Percentiles rank a stretch among this genome's conserved stretches.
Conservation (phyloP, 2,113 vertebrate genomes). For the Acanthisitta chloris region DNA sequence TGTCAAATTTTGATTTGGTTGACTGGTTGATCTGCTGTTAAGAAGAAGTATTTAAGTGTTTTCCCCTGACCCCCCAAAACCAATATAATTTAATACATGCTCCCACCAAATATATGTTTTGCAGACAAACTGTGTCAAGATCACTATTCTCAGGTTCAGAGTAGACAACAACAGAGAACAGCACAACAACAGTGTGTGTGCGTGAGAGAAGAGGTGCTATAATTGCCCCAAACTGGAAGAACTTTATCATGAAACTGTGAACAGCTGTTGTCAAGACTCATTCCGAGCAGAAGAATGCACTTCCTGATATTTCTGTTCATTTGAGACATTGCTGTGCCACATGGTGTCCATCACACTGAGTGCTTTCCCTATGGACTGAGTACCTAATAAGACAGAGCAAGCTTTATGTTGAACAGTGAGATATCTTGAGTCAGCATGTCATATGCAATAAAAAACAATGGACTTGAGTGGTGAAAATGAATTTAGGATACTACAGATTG, state of each 20-base stretch:
- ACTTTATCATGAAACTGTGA: constrained; percentile 8
- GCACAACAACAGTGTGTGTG: background rate
- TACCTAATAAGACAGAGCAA: constrained; percentile 4
- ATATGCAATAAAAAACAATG: background rate
- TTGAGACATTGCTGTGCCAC: constrained; percentile 36
- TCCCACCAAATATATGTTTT: background rate
- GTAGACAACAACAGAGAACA: background rate
- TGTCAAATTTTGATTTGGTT: background rate
- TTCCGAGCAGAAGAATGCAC: constrained; percentile 40
- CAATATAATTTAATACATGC: background rate
- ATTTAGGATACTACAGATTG: background rate
- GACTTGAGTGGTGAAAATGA: background rate
- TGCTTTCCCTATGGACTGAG: background rate
- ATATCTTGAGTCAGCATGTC: constrained; percentile 1
- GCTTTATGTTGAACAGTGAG: constrained; percentile 16
- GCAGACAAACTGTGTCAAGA: background rate
- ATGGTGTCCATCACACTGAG: background rate
- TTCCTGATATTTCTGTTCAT: constrained; percentile 42
- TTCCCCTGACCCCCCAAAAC: fast-evolving
- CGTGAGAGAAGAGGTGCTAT: background rate
- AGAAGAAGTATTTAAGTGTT: background rate
- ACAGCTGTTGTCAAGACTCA: constrained; percentile 6
- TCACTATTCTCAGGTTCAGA: background rate
- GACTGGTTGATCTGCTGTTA: background rate
- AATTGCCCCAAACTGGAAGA: background rate